Base-by-base conservation (phyloP, 2,797 vertebrate genomes). In the Zalophus californianus region DNA sequence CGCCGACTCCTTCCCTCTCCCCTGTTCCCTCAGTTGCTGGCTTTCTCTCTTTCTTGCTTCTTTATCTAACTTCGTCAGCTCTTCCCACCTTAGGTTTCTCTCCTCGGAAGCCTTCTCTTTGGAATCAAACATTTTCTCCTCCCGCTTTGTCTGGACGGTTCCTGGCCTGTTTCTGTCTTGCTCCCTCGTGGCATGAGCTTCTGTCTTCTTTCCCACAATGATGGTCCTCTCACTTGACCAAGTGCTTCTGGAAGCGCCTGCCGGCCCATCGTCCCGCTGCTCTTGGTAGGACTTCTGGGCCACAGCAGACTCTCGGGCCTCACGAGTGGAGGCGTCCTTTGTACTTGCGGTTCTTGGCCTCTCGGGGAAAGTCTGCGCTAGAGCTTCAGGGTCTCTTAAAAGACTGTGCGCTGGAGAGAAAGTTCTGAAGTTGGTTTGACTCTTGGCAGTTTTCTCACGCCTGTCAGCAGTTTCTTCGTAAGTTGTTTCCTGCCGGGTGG, bases 51-150 rank as follows among this genome's bases (percentile, higher is more conserved):
- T 27, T 29, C 95, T 95, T 0, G 90, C 64, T 15, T 97, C 97
- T 72, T 94, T 97, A 7, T 98, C 98, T 20, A 98, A 75, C 97
- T 96, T 96, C 1, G 98, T 97, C 56, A 97, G 85, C 41, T 98
- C 98, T 89, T 98, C 98, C 98, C 97, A 98, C 62, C 97, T 96
- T 66, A 98, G 50, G 54, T 93, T 98, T 78, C 93, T 97, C 86
- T 97, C 98, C 80, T 98, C 98, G 2, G 96, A 98, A 15, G 93
- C 95, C 90, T 91, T 98, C 93, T 98, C 97, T 75, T 98, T 98
- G 1, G 98, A 98, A 75, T 98, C 97, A 15, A 99, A 98, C 41
- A 98, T 96, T 72, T 98, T 99, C 95, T 99, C 99, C 73, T 98
- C 98, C 79, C 95, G 92, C 94, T 96, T 97, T 60, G 85, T 21